Evolutionary conservation across 35 echinoderm and acorn worm genomes (phyloP), one percentile per base, ranked within the genome.

Genomic region (Patiria miniata): DNA sequence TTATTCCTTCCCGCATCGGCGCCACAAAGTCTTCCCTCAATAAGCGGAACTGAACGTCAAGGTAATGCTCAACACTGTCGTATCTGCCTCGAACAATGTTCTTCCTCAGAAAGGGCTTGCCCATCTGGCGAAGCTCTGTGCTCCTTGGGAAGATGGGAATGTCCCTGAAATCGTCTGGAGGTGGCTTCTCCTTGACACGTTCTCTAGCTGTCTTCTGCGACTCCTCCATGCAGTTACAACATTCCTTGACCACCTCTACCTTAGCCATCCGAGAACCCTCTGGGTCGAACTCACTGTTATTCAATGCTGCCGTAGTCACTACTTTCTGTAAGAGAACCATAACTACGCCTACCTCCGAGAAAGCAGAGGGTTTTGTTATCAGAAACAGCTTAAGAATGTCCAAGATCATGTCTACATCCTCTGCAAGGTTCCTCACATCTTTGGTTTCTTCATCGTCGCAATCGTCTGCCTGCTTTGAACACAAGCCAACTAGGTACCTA

Each of bases 131-230:
- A 40, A 93, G 18, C 61, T 93, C 92, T 17, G 30, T 36, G 9
- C 42, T 36, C 8, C 37, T 52, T 6, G 92, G 92, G 33, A 93
- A 57, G 29, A 89, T 93, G 2, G 80, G 36, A 39, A 85, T 89
- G 19, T 85, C 54, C 2, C 91, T 88, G 54, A 93, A 97, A 51
- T 97, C 85, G 60, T 97, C 61, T 53, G 91, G 88, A 14, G 95
- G 95, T 76, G 77, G 78, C 22, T 65, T 61, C 19, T 77, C 56
- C 57, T 68, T 55, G 1, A 29, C 36, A 76, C 39, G 7, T 16
- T 56, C 3, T 37, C 69, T 81, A n/a, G 8, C 22, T 52, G 21
- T 19, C 7, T 39, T 50, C 44, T 47, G 78, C 16, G 84, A 77
- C 76, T 56, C 85, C 81, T 77, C 78, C 23, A 83, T 1, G 44